Conservation (phyloP, 2,888 invertebrate genomes). For the Scaptomyza caliginosa region DNA sequence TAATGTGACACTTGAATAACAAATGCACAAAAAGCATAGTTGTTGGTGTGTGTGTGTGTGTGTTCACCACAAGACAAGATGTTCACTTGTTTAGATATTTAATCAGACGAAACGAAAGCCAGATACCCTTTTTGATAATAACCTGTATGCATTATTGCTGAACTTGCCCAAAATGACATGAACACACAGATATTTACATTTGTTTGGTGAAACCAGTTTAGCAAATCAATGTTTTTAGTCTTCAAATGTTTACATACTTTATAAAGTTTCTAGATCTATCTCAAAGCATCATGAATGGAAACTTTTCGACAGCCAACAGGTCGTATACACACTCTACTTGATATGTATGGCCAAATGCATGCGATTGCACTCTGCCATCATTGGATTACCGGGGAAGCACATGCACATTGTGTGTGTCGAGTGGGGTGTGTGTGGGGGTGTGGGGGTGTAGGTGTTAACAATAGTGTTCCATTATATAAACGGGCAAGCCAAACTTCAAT, state of each 20-base stretch:
- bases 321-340: constrained; percentile 15
- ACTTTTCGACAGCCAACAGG: neutral
- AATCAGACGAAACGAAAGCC: constrained; percentile 1
- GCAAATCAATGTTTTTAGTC: neutral
- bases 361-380: constrained; percentile 12
- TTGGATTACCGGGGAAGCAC: constrained; percentile 39
- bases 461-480: constrained; percentile 55
- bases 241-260: too few species aligned
- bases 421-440: neutral
- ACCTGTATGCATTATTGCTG: neutral
- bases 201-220: neutral
- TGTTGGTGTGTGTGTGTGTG: neutral
- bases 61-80: neutral
- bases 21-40: constrained; percentile 26
- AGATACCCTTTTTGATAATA: constrained; percentile 22
- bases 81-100: too few species aligned
- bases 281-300: neutral
- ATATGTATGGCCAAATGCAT: neutral
- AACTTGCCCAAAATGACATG: too few species aligned
- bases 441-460: constrained; percentile 6
- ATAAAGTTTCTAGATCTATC: neutral
- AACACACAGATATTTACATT: neutral
- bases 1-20: constrained; percentile 64
- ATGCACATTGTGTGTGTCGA: neutral
- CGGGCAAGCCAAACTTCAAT: constrained; percentile 36